Evolutionary conservation across 2,797 vertebrate genomes (phyloP), one percentile per base, ranked within the genome.

Genomic region (Lepus oiostolus): DNA sequence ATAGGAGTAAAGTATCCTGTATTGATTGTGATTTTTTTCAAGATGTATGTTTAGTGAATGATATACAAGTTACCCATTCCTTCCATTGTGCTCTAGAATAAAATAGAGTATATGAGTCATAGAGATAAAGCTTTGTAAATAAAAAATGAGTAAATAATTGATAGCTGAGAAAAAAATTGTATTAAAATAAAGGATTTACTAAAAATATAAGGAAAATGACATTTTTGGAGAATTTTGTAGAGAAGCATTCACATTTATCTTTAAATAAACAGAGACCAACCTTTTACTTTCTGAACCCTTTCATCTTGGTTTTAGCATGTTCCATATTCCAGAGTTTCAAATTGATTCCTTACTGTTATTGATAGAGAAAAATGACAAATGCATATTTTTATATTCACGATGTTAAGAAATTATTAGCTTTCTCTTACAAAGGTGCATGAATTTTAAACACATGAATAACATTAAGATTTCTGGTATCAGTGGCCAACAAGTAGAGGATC

Each of bases 1-100:
- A 95, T 82, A 93, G 35, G 30, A 92, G 74, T 88, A 94, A 94
- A 92, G 58, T 84, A 96, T 96, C 70, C 82, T 89, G 70, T 94
- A 95, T 96, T 97, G 95, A 96, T 95, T 95, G n/a, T 94, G n/a
- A 4, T 65, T 90, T 67, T 85, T 83, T 72, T 63, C 72, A 81
- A 88, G 88, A 90, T 2, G 19, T 35, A 79, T 89, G 52, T 88
- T 95, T 90, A 89, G 52, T 95, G 82, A 95, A 74, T 94, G 84
- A 95, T 93, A 94, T 95, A 95, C 47, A 74, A 13, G 19, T 79
- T 95, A n/a, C 47, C 47, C n/a, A 67, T 94, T 94, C 54, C n/a
- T 81, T 95, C 38, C 65, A 81, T 65, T 85, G 60, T 93, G 32
- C 42, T 91, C 47, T 38, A 11, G 63, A 91, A 88, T 74, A 35